Evolutionary conservation across 1,140 invertebrate genomes (phyloP), one percentile per base, ranked within the genome.

Genomic region (Orius laevigatus): DNA sequence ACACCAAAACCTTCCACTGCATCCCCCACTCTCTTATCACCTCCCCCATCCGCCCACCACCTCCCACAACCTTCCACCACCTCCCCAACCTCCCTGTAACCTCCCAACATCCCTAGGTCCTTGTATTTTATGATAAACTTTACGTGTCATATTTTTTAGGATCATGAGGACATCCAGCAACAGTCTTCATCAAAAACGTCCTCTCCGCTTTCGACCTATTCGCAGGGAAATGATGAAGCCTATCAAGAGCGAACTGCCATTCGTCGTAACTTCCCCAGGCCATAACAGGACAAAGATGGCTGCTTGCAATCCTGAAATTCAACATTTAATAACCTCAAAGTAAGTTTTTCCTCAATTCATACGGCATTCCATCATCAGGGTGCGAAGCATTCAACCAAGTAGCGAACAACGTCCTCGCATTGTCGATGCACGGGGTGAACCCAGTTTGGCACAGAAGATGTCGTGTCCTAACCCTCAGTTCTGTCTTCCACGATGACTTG

Each of bases 221-320:
- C 3, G 67, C 59, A 0, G 80, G 78, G 62, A 84, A 84, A 53
- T 82, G 74, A 18, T 79, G 74, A 0, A 84, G 71, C 11, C 79
- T 67, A 49, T 83, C 69, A 0, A 85, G 64, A 48, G 79, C 81
- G 57, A 84, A 84, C 53, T 82, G 71, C 80, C 80, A 85, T 62
- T 85, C 80, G 25, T 81, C 73, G 49, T 70, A 65, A 0, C 76
- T 73, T 0, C 81, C 81, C 73, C 77, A 83, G 62, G 77, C 76
- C 56, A 84, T 83, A 2, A 84, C 77, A 4, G 80, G 78, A 48
- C 81, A 84, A 35, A 84, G 72, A 57, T 73, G 81, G 58, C 77
- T 73, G 58, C 77, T 79, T 8, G 75, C 68, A 33, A 82, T 71
- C 3, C 81, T 84, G 54, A 18, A 67, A 62, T 54, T 31, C 34